Percentiles rank a stretch among this genome's conserved stretches.
Conservation (phyloP, 2,888 invertebrate species). For the Theodoxus fluviatilis region DNA sequence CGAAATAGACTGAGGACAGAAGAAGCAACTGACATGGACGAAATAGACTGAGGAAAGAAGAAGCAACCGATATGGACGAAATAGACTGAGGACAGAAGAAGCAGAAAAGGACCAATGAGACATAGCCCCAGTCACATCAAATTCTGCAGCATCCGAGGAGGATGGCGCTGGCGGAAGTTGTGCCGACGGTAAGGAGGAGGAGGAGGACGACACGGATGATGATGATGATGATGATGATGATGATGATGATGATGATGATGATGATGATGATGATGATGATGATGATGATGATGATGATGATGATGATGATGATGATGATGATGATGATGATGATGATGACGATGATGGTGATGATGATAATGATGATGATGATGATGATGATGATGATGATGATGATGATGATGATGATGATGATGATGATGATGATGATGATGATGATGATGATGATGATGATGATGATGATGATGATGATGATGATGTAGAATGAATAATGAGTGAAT, state of each 20-base stretch:
- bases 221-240: constrained; percentile 30
- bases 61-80: too few species aligned
- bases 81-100: too few species aligned
- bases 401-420: not conserved
- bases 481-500: not conserved
- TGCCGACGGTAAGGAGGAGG: constrained; percentile 28
- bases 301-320: constrained; percentile 24
- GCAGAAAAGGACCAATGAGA: too few species aligned
- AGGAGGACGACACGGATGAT: constrained; percentile 29
- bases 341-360: not conserved
- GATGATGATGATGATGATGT: not conserved
- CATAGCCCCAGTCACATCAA: too few species aligned
- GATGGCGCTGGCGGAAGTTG: not conserved
- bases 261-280: constrained; percentile 30
- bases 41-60: too few species aligned
- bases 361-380: constrained; percentile 24
- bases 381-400: constrained; percentile 15
- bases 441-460: not conserved
- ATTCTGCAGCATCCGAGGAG: too few species aligned
- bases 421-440: not conserved
- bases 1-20: too few species aligned
- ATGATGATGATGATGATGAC: constrained; percentile 22
- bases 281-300: constrained; percentile 26
- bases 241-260: constrained; percentile 33
- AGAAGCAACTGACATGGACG: too few species aligned